phyloP scores from a whole-genome alignment of 2,113 vertebrate genomes.

The Spilogale gracilis region DNA sequence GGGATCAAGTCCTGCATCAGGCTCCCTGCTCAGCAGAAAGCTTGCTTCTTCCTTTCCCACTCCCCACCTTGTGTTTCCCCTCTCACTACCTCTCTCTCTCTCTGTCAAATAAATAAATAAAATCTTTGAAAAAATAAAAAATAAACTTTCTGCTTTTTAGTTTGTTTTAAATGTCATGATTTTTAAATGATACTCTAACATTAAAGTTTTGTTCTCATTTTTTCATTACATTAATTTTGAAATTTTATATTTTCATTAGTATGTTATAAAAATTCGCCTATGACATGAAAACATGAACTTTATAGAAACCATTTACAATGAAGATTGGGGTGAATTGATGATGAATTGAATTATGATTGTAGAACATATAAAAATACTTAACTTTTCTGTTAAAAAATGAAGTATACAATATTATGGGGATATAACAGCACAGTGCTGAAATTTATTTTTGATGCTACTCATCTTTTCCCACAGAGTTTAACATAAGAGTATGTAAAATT shows the following conservation, averaged over 20 bases:
- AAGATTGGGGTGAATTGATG: constrained; percentile 21
- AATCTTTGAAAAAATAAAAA: no score
- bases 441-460: neutral
- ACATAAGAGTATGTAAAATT: neutral
- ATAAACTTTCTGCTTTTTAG: constrained; percentile 24
- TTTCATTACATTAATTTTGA: constrained; percentile 10
- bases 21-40: no score
- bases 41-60: no score
- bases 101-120: no score
- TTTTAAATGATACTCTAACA: neutral
- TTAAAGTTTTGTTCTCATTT: neutral
- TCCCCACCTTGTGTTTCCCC: no score
- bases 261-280: constrained; percentile 8
- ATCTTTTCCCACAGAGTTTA: constrained; percentile 3
- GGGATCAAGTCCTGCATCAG: no score
- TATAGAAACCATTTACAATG: neutral
- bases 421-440: constrained; percentile 1
- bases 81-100: no score
- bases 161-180: neutral
- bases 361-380: neutral
- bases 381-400: constrained; percentile 45
- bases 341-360: constrained; percentile 23
- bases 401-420: neutral
- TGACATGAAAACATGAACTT: constrained; percentile 35
- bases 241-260: constrained; percentile 40